Evolutionary conservation across 2,113 vertebrate species (phyloP).

Genomic region (Lamprologus sp.): DNA sequence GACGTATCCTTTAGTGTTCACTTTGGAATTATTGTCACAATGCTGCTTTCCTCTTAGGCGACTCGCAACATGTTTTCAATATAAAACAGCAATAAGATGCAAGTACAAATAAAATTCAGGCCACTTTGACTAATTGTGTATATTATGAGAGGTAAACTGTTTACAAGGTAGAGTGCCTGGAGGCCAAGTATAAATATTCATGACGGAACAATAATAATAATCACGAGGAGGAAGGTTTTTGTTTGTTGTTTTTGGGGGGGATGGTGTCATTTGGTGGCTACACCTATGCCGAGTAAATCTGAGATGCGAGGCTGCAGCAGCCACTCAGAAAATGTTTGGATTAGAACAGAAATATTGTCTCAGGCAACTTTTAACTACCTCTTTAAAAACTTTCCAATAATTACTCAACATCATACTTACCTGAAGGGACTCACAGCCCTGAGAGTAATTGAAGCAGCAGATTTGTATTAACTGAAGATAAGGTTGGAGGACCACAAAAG

Average conservation of each 20-base stretch:
- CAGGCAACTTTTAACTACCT: background rate
- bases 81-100: background rate
- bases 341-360: background rate
- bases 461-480: background rate
- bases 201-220: background rate
- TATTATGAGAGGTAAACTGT: background rate
- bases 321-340: background rate
- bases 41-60: background rate
- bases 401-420: background rate
- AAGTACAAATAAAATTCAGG: background rate
- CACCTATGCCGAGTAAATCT: background rate
- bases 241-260: background rate
- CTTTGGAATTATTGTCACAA: background rate
- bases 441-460: background rate
- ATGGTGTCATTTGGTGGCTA: background rate
- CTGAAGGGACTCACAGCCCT: background rate
- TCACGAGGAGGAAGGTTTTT: background rate
- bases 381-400: background rate
- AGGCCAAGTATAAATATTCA: background rate
- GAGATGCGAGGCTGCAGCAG: background rate
- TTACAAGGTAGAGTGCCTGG: background rate
- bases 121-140: background rate
- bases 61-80: background rate
- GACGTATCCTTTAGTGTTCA: background rate
- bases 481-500: background rate